These are phyloP conservation scores for Ispidina picta DNA, from an alignment of 2,797 vertebrate genomes.

Conservation along the genomic window DNA sequence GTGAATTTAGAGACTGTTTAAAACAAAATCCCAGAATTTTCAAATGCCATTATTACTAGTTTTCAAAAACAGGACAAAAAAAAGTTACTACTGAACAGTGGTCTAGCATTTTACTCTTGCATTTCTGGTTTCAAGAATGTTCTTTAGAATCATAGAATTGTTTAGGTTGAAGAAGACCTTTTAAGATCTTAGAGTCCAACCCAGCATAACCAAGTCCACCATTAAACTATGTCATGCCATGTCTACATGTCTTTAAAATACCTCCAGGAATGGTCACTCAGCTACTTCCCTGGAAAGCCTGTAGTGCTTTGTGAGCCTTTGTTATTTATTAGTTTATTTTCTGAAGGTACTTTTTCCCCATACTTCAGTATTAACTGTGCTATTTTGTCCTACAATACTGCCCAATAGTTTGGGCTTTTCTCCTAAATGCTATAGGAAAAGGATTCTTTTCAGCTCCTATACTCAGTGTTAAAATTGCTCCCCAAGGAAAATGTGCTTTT, in stretches of 20 bases:
- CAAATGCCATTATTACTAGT: neutral
- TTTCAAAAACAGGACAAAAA: neutral
- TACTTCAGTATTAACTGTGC: neutral
- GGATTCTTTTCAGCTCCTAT: neutral
- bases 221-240: neutral
- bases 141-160: neutral
- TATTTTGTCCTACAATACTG: neutral
- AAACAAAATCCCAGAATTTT: neutral
- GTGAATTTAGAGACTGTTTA: neutral
- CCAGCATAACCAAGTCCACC: neutral
- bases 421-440: neutral
- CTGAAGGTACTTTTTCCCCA: neutral
- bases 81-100: neutral
- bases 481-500: neutral
- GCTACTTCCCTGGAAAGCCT: neutral
- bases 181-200: neutral
- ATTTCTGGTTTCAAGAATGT: neutral
- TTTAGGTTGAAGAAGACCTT: neutral
- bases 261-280: neutral
- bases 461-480: neutral
- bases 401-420: neutral
- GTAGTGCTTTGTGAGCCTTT: neutral
- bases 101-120: neutral
- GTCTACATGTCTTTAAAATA: neutral
- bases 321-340: neutral